phyloP scores from a whole-genome alignment of 2,888 invertebrate genomes.

The Aspidiotus rigidus region DNA sequence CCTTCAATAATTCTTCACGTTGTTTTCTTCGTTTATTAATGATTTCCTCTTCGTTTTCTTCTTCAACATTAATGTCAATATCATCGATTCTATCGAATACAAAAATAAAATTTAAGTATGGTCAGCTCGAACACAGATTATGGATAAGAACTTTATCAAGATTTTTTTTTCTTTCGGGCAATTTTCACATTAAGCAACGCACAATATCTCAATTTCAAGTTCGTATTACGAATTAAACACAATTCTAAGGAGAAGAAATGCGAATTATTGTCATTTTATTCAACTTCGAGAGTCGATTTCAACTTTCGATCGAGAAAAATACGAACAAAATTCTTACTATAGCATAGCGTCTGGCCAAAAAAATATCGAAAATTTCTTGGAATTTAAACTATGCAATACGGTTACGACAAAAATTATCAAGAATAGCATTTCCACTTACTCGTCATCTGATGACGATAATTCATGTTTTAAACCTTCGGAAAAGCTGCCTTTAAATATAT shows the following conservation, averaged over 20 bases:
- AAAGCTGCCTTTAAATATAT: slow-evolving; percentile 55
- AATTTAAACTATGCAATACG: slow-evolving; percentile 15
- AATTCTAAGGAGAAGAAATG: too few relatives aligned
- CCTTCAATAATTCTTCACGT: slow-evolving; percentile 77
- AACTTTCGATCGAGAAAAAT: too few relatives aligned
- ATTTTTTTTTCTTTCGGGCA: too few relatives aligned
- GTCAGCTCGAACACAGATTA: too few relatives aligned
- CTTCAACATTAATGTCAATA: slow-evolving; percentile 64
- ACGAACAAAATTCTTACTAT: neutral
- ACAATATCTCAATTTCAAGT: too few relatives aligned
- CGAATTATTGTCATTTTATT: too few relatives aligned
- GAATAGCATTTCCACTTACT: slow-evolving; percentile 38
- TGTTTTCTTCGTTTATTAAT: slow-evolving; percentile 80
- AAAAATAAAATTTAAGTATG: neutral
- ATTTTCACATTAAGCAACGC: too few relatives aligned
- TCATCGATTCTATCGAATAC: slow-evolving; percentile 24
- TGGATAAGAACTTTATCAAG: too few relatives aligned
- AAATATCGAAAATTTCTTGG: neutral
- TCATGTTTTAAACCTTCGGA: slow-evolving; percentile 68
- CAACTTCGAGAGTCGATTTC: too few relatives aligned
- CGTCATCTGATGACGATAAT: slow-evolving; percentile 47
- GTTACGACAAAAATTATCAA: slow-evolving; percentile 22
- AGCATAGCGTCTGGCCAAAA: slow-evolving; percentile 26
- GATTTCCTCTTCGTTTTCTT: slow-evolving; percentile 86
- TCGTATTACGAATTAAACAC: too few relatives aligned